Percentiles rank a stretch among this genome's conserved stretches.
These are phyloP conservation scores for Rhabdornis inornatus DNA, from an alignment of 2,113 vertebrate genomes.

Conservation along the genomic window DNA sequence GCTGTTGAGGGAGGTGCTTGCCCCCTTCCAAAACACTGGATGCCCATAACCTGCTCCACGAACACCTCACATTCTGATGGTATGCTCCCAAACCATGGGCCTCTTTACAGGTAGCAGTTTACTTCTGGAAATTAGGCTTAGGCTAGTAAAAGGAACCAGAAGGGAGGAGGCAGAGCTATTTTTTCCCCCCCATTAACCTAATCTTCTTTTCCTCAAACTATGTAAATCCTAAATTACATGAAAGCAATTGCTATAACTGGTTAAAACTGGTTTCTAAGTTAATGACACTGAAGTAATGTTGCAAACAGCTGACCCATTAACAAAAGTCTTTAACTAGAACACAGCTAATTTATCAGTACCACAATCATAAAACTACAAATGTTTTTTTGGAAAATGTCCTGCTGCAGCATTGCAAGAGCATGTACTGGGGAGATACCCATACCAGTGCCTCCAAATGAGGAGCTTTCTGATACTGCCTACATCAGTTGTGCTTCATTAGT, in stretches of 20 bases:
- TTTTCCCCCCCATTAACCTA: conserved; percentile 14
- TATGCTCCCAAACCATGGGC: background rate
- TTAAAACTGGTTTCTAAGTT: conserved; percentile 40
- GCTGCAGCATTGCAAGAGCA: background rate
- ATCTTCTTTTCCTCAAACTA: conserved; percentile 46
- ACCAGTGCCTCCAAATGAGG: background rate
- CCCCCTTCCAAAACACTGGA: background rate
- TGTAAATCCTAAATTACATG: conserved; percentile 36
- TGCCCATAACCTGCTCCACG: background rate
- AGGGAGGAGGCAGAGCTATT: background rate
- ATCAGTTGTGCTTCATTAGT: background rate
- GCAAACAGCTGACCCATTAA: conserved; percentile 32
- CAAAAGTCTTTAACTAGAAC: conserved; percentile 9
- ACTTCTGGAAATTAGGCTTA: background rate
- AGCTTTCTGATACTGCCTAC: background rate
- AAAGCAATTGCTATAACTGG: conserved; percentile 1
- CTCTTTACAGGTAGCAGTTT: background rate
- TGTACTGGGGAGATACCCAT: background rate
- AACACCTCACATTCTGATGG: background rate
- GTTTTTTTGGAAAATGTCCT: background rate
- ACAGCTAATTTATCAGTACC: conserved; percentile 5
- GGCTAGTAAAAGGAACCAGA: background rate
- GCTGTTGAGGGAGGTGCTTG: background rate
- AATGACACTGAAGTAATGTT: conserved; percentile 21
- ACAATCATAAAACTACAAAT: background rate